These are phyloP conservation scores for Taphrorychus bicolor DNA, from an alignment of 2,888 invertebrate genomes.

Conservation along the genomic window DNA sequence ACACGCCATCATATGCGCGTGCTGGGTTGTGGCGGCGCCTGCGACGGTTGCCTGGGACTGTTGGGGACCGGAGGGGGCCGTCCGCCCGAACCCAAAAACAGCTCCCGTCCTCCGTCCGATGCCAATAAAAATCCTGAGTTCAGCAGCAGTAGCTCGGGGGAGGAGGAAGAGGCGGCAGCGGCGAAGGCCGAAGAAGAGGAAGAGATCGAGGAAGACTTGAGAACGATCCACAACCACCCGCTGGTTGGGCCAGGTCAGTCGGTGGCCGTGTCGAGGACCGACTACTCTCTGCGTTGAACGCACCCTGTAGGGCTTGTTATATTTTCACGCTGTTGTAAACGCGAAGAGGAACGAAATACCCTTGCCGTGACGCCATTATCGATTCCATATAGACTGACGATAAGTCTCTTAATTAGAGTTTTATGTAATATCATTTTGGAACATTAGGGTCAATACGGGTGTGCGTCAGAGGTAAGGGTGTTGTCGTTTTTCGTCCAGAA, in stretches of 20 bases:
- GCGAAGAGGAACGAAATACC: constrained; percentile 15
- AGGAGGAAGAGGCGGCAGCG: constrained; percentile 12
- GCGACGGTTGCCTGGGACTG: constrained; percentile 53
- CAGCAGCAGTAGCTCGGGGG: constrained; percentile 17
- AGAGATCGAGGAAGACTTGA: constrained; percentile 4
- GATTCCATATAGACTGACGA: not conserved
- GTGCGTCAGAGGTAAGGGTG: not conserved
- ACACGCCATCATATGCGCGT: constrained; percentile 30
- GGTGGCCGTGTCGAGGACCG: constrained; percentile 57
- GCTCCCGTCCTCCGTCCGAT: constrained; percentile 22
- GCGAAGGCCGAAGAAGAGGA: not conserved
- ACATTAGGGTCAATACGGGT: not conserved
- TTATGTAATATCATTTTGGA: not conserved
- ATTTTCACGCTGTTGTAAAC: constrained; percentile 30
- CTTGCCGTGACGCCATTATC: not conserved
- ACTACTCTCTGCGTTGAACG: constrained; percentile 33
- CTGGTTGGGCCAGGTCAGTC: constrained; percentile 61
- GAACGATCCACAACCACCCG: constrained; percentile 47
- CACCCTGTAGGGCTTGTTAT: constrained; percentile 41
- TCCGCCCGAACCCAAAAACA: constrained; percentile 51
- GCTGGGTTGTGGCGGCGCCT: constrained; percentile 34
- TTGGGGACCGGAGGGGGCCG: constrained; percentile 53
- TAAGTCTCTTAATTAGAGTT: not conserved
- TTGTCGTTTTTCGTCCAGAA: not conserved
- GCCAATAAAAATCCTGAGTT: constrained; percentile 45